These are phyloP conservation scores for Carterocephalus palaemon DNA, from an alignment of 2,888 invertebrate genomes.

Conservation along the genomic window DNA sequence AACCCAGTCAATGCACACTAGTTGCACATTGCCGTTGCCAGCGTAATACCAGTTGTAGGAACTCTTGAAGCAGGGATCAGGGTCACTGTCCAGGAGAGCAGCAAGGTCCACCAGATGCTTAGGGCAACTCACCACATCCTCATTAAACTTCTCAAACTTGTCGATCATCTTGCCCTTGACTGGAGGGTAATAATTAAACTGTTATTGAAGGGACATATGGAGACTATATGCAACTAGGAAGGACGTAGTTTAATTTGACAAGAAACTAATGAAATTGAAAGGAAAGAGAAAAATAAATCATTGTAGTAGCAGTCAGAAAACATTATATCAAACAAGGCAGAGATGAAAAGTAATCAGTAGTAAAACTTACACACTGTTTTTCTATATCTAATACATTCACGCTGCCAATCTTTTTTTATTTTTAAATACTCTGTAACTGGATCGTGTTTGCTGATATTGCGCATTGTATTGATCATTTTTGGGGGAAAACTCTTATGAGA, in stretches of 20 bases:
- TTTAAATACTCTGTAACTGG: constrained; percentile 52
- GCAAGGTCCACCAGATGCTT: constrained; percentile 57
- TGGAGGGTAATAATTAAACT: constrained; percentile 20
- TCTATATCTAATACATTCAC: constrained; percentile 30
- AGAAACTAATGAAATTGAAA: not conserved
- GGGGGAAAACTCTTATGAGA: constrained; percentile 56
- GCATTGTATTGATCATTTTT: constrained; percentile 48
- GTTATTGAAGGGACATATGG: not conserved
- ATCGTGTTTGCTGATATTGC: constrained; percentile 46
- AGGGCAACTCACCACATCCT: constrained; percentile 59
- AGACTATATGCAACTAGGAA: not conserved
- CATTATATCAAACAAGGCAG: too few species aligned
- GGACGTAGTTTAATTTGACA: not conserved
- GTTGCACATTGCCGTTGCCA: constrained; percentile 63
- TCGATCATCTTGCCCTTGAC: constrained; percentile 30
- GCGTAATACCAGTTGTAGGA: constrained; percentile 71
- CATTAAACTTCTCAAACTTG: constrained; percentile 47
- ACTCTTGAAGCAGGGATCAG: constrained; percentile 58
- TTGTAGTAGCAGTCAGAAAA: too few species aligned
- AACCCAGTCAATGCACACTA: constrained; percentile 44
- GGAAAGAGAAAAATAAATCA: too few species aligned
- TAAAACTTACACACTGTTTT: constrained; percentile 41
- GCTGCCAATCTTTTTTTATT: constrained; percentile 53
- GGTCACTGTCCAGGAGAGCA: constrained; percentile 54
- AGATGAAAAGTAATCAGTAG: too few species aligned